Evolutionary conservation across 2,113 vertebrate genomes (phyloP), one percentile per base, ranked within the genome.

Genomic region (Apteryx mantelli): DNA sequence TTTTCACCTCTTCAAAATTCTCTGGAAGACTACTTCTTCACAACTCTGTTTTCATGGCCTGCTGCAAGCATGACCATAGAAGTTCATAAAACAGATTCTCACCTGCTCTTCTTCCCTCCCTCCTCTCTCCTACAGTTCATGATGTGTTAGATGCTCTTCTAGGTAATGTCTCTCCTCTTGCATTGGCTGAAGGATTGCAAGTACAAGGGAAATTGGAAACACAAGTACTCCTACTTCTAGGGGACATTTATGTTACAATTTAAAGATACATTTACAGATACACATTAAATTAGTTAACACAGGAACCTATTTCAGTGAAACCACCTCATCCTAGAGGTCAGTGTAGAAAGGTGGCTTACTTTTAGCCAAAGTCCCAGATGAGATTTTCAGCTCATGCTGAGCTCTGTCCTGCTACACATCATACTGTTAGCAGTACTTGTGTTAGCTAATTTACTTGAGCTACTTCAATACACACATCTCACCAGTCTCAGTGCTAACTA

Each of bases 391-490:
- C 16, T 58, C 30, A 34, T 60, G 32, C 36, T 32, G 25, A 84
- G 40, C 34, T 82, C 32, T n/a, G 36, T 52, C 58, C 48, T 73
- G 28, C n/a, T 1, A 0, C n/a, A 7, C 50, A 32, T 21, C 4
- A 0, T 8, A 4, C 40, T 34, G 1, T 36, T 32, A 70, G 10
- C 40, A 1, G 1, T 66, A 20, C 11, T 65, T 2, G 0, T 4
- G 0, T 44, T 44, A 66, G 32, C 16, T n/a, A 28, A 16, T 46
- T 80, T 56, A 63, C 32, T n/a, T 2, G 2, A 42, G 5, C n/a
- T 42, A 34, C 50, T 80, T 36, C 28, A 44, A 24, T 10, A 26
- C 16, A 63, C 38, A 53, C 53, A 53, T 34, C 25, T 88, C 48
- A 66, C 28, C 58, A 17, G 8, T 28, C 68, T 82, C 68, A 78